Evolutionary conservation across 2,113 vertebrate genomes (phyloP).

Genomic region (Otis tarda): DNA sequence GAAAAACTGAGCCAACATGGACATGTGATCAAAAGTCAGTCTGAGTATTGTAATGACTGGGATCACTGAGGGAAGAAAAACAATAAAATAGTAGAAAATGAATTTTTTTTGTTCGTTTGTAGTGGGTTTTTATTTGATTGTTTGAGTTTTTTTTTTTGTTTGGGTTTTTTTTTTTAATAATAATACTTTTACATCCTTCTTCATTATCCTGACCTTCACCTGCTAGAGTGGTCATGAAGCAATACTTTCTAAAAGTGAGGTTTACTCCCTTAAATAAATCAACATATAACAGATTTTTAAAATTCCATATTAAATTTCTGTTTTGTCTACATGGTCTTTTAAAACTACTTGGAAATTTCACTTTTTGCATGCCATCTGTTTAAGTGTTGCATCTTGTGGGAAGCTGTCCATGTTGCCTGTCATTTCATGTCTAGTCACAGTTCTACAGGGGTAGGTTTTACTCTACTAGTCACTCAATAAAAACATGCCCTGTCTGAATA

Average conservation of each 20-base stretch:
- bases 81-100: not conserved
- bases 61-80: not conserved
- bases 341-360: not conserved
- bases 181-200: not conserved
- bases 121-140: too few species aligned
- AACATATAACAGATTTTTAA: not conserved
- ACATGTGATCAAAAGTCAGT: not conserved
- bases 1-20: not conserved
- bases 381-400: not conserved
- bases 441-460: not conserved
- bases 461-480: not conserved
- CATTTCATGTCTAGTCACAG: not conserved
- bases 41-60: not conserved
- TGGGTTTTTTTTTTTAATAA: not conserved
- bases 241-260: not conserved
- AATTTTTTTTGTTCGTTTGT: too few species aligned
- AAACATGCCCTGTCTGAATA: not conserved
- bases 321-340: not conserved
- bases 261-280: not conserved
- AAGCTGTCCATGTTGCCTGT: not conserved
- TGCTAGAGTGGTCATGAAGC: not conserved
- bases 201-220: not conserved
- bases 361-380: not conserved
- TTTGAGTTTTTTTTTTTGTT: too few species aligned
- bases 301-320: not conserved